These are phyloP conservation scores for Chymomyza costata DNA, from an alignment of 1,140 invertebrate species.

Conservation along the genomic window DNA sequence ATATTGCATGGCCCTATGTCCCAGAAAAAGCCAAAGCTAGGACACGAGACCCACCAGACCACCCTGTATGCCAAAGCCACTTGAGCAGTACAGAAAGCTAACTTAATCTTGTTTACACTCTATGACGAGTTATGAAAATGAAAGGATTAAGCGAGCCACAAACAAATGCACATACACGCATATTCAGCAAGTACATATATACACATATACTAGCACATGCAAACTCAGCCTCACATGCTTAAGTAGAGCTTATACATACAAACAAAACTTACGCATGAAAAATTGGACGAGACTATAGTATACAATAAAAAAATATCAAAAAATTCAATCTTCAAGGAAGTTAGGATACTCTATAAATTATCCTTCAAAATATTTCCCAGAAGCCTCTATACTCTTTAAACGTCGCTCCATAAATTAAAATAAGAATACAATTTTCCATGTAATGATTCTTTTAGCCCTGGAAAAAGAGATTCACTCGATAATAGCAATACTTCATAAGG, in stretches of 20 bases:
- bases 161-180: constrained; percentile 48
- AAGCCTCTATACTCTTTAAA: no score
- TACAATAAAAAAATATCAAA: no score
- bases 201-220: constrained; percentile 35
- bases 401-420: no score
- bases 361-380: no score
- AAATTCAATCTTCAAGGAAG: no score
- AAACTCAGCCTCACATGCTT: background rate
- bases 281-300: constrained; percentile 33
- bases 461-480: no score
- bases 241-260: constrained; percentile 50
- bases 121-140: constrained; percentile 73
- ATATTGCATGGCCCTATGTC: constrained; percentile 45
- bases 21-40: constrained; percentile 7
- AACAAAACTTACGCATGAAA: constrained; percentile 64
- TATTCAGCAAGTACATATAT: no score
- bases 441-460: no score
- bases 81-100: constrained; percentile 67
- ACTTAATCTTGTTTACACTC: constrained; percentile 72
- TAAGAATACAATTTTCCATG: no score
- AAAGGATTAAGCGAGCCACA: constrained; percentile 68
- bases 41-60: background rate
- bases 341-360: no score
- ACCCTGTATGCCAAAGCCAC: constrained; percentile 51
- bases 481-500: no score